A percentile compares a stretch with the other conserved stretches of the same genome.
Evolutionary conservation across 2,888 invertebrate species (phyloP).

Genomic region (Campaea margaritaria): DNA sequence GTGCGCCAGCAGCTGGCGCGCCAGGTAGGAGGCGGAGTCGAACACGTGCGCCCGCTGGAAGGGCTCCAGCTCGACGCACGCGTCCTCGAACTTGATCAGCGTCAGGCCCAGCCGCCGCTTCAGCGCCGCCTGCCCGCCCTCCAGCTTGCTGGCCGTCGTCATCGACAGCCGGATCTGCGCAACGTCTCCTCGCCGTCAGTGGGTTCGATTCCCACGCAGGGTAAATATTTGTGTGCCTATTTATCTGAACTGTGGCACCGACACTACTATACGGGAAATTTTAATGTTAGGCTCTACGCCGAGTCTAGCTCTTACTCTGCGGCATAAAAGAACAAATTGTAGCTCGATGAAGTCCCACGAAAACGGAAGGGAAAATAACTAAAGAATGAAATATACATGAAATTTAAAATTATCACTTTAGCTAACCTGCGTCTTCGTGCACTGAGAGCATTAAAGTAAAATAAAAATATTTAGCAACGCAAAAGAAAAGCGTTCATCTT

Average conservation of each 20-base stretch:
- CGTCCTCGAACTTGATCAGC: constrained; percentile 98
- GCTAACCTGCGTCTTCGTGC: constrained; percentile 50
- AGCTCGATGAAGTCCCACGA: background rate
- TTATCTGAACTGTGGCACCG: no score
- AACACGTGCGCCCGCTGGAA: constrained; percentile 95
- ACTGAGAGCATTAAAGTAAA: constrained; percentile 45
- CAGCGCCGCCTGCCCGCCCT: constrained; percentile 88
- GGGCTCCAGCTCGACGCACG: constrained; percentile 95
- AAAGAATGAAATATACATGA: background rate
- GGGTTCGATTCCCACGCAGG: no score
- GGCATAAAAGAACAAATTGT: no score
- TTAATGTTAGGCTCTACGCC: no score
- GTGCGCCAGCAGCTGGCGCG: constrained; percentile 92
- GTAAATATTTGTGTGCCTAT: no score
- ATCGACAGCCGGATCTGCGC: constrained; percentile 96
- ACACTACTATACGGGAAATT: no score
- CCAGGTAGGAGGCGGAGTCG: constrained; percentile 94
- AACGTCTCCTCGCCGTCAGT: no score
- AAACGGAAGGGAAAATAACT: background rate
- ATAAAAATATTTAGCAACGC: no score
- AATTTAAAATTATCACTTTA: background rate
- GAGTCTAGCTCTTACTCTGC: no score
- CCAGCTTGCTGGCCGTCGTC: constrained; percentile 93
- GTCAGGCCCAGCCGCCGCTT: constrained; percentile 95
- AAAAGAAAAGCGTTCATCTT: no score